These are phyloP conservation scores for Toxonevra muliebris DNA, from an alignment of 2,888 invertebrate genomes.

Conservation along the genomic window DNA sequence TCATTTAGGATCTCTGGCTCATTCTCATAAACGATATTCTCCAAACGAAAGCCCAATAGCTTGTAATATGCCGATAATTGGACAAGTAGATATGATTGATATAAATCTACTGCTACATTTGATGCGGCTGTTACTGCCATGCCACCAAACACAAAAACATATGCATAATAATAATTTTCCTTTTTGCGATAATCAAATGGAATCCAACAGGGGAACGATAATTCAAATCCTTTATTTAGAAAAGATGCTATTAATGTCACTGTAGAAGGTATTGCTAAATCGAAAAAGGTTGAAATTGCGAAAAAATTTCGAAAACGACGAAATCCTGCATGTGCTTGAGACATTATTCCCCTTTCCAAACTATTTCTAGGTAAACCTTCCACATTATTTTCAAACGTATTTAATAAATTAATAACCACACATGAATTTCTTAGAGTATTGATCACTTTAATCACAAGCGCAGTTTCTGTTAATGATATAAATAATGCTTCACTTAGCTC, in stretches of 20 bases:
- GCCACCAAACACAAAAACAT: conserved; percentile 17
- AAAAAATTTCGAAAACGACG: neutral
- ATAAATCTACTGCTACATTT: neutral
- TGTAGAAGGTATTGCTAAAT: neutral
- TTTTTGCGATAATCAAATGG: conserved; percentile 27
- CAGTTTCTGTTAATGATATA: neutral
- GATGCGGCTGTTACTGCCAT: neutral
- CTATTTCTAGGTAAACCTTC: neutral
- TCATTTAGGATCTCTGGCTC: neutral
- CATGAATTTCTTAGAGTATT: neutral
- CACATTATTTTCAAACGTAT: neutral
- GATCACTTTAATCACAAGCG: neutral
- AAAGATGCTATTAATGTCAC: neutral
- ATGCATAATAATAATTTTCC: conserved; percentile 19
- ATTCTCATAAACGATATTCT: neutral
- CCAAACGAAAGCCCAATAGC: neutral
- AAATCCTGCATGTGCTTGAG: neutral
- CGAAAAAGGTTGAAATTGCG: neutral
- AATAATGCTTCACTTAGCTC: neutral
- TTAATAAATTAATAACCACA: neutral
- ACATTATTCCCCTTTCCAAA: neutral
- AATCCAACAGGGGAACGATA: conserved; percentile 18
- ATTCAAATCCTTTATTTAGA: neutral
- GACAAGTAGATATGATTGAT: neutral
- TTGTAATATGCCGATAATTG: neutral